Percentiles rank a stretch among this genome's conserved stretches.
These are phyloP conservation scores for Cataglyphis rosenhaueri DNA, from an alignment of 2,888 invertebrate genomes.

Conservation along the genomic window DNA sequence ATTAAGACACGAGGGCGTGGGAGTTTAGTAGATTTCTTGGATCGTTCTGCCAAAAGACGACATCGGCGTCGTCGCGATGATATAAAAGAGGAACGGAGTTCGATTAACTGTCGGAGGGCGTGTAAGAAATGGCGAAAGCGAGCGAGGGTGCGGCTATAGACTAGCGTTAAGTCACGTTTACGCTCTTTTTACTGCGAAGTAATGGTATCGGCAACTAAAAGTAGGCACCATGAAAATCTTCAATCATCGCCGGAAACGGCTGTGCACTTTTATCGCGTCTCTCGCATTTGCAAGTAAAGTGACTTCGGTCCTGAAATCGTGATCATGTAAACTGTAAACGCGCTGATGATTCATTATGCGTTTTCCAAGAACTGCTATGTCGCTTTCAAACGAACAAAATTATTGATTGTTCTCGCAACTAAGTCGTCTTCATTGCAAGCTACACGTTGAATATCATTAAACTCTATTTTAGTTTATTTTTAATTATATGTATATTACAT, in stretches of 20 bases:
- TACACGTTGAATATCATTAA: slow-evolving; percentile 1
- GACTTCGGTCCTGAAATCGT: slow-evolving; percentile 50
- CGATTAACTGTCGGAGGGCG: neutral
- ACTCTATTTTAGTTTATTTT: neutral
- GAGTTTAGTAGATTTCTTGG: slow-evolving; percentile 25
- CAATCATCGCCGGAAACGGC: slow-evolving; percentile 17
- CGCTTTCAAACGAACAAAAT: slow-evolving; percentile 22
- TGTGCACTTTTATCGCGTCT: slow-evolving; percentile 57
- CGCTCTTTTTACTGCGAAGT: slow-evolving; percentile 73
- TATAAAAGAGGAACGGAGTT: slow-evolving; percentile 17
- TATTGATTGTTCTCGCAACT: slow-evolving; percentile 37
- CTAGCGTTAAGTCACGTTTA: slow-evolving; percentile 67
- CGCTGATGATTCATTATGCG: slow-evolving; percentile 54
- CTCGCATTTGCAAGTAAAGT: slow-evolving; percentile 25
- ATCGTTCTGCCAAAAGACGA: slow-evolving; percentile 42
- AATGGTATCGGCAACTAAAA: slow-evolving; percentile 73
- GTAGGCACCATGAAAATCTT: slow-evolving; percentile 55
- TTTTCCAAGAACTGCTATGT: neutral
- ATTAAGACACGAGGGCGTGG: slow-evolving; percentile 46
- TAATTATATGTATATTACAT: neutral
- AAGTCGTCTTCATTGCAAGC: slow-evolving; percentile 28
- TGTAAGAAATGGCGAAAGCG: neutral
- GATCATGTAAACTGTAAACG: slow-evolving; percentile 45
- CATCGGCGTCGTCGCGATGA: slow-evolving; percentile 26
- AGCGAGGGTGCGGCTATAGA: slow-evolving; percentile 16